Conservation (phyloP, 2,888 invertebrate species). For the Argyresthia albistria region DNA sequence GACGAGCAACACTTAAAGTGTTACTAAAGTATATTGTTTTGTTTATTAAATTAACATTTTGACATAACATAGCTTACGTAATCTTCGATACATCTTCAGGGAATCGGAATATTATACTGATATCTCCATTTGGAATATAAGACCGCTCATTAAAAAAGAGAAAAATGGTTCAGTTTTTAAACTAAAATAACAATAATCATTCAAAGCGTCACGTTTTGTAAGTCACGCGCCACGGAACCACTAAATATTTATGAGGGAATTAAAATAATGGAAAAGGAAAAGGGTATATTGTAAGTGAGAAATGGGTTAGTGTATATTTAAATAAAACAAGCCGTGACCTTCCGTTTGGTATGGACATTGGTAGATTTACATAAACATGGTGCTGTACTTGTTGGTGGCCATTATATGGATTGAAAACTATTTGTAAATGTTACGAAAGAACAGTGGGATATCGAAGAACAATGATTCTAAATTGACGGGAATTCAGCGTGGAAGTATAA, state of each 20-base stretch:
- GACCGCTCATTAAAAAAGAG: neutral
- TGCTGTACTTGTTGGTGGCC: neutral
- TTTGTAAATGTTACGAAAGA: neutral
- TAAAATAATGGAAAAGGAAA: constrained; percentile 43
- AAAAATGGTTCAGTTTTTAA: neutral
- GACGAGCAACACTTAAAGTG: too few species aligned
- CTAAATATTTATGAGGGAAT: constrained; percentile 57
- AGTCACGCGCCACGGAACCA: constrained; percentile 30
- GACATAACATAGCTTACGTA: too few species aligned
- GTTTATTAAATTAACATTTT: too few species aligned
- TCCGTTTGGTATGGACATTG: constrained; percentile 18
- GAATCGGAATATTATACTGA: too few species aligned
- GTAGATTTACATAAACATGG: neutral
- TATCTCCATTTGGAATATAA: neutral
- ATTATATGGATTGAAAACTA: neutral
- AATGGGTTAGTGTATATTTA: constrained; percentile 38
- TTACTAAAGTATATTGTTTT: too few species aligned
- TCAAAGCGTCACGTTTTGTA: constrained; percentile 21
- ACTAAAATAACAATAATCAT: neutral
- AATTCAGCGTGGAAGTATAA: too few species aligned
- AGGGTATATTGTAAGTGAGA: constrained; percentile 24
- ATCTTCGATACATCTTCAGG: too few species aligned
- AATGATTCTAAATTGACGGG: neutral
- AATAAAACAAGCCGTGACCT: constrained; percentile 42
- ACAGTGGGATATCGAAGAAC: neutral